Evolutionary conservation across 2,888 invertebrate species (phyloP).

Genomic region (Philereme vetulata): DNA sequence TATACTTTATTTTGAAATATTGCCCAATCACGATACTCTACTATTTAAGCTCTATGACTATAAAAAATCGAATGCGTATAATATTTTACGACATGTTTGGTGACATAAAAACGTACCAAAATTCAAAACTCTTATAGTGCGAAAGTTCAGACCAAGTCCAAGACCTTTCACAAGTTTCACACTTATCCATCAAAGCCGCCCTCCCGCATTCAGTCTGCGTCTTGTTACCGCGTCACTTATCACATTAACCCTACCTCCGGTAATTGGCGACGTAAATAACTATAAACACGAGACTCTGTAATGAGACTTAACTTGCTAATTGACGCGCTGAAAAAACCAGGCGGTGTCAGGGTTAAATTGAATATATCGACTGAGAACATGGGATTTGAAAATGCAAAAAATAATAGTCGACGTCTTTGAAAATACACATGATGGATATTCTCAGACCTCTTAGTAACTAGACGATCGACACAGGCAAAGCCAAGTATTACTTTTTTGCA

Average conservation of each 20-base stretch:
- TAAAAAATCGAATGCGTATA: not conserved
- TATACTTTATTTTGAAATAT: too few relatives aligned
- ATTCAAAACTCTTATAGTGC: not conserved
- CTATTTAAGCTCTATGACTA: too few relatives aligned
- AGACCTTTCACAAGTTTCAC: constrained; percentile 9
- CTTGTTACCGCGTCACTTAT: constrained; percentile 62
- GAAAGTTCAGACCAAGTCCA: constrained; percentile 2
- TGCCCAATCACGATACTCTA: too few relatives aligned
- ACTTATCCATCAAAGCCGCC: constrained; percentile 28
- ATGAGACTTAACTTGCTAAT: constrained; percentile 42
- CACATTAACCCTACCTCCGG: constrained; percentile 59
- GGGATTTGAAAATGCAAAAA: not conserved
- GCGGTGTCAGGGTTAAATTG: constrained; percentile 4
- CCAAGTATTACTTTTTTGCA: too few relatives aligned
- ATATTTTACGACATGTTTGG: not conserved
- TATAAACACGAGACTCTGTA: constrained; percentile 47
- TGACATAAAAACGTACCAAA: not conserved
- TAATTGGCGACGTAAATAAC: constrained; percentile 65
- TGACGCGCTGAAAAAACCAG: constrained; percentile 27
- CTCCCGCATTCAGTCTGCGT: constrained; percentile 43
- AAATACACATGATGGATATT: too few relatives aligned
- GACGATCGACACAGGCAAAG: too few relatives aligned
- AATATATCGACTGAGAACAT: not conserved
- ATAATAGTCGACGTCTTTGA: too few relatives aligned
- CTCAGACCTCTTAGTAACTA: too few relatives aligned